Percentiles rank a stretch among this genome's conserved stretches.
Evolutionary conservation across 2,113 vertebrate species (phyloP).

Genomic region (Cyphomyrus plagiostoma): DNA sequence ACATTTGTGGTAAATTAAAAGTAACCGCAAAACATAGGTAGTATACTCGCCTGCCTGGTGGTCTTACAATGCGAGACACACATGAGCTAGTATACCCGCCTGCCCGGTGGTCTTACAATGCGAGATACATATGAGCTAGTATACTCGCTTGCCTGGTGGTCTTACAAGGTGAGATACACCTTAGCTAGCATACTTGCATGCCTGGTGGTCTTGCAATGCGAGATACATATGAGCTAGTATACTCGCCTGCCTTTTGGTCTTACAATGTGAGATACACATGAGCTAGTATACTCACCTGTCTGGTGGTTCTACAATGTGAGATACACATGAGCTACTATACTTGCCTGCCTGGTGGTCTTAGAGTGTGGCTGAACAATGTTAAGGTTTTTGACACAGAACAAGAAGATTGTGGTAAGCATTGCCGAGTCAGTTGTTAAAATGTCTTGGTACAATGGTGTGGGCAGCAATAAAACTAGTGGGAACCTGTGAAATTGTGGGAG

Average conservation of each 20-base stretch:
- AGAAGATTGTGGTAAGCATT: neutral
- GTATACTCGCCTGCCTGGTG: no score
- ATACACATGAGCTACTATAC: no score
- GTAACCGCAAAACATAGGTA: neutral
- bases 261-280: neutral
- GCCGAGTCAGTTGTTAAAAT: neutral
- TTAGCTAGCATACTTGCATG: neutral
- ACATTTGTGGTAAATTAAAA: neutral
- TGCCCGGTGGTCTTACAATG: neutral
- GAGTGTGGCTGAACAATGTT: neutral
- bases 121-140: neutral
- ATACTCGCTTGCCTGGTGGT: neutral
- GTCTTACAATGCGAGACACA: no score
- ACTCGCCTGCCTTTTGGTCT: neutral
- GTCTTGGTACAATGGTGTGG: neutral
- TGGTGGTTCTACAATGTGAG: neutral
- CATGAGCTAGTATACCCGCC: no score
- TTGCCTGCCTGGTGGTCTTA: neutral
- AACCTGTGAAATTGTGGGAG: neutral
- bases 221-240: no score
- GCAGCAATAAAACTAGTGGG: neutral
- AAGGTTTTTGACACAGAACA: neutral
- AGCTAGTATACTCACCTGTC: neutral
- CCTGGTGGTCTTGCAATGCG: neutral
- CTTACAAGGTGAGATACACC: neutral